Conservation (phyloP, 2,113 vertebrate species). For the Picathartes gymnocephalus region DNA sequence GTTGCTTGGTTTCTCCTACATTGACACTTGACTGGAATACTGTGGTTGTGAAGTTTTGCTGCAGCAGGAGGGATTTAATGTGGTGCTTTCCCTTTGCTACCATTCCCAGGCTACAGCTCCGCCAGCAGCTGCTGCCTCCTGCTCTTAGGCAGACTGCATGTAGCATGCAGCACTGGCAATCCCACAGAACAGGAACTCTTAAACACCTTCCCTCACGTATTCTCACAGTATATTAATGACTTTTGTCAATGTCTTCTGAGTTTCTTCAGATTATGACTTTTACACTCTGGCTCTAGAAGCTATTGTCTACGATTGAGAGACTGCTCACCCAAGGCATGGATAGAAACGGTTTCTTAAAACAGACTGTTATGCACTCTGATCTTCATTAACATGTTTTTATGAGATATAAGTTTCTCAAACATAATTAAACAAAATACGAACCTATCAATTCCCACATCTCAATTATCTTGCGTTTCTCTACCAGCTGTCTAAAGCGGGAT, state of each 20-base stretch:
- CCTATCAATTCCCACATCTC: background rate
- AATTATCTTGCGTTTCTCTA: background rate
- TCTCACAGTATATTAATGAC: background rate
- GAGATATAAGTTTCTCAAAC: background rate
- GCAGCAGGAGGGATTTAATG: background rate
- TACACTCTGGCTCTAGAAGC: background rate
- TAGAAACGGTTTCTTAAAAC: background rate
- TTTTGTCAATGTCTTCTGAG: background rate
- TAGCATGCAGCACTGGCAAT: background rate
- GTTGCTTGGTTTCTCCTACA: background rate
- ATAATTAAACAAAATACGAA: background rate
- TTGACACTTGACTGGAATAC: background rate
- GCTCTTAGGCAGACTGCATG: background rate
- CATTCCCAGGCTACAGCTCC: fast-evolving
- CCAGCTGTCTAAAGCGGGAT: background rate
- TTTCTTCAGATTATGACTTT: background rate
- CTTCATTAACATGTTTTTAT: background rate
- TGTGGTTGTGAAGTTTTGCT: background rate
- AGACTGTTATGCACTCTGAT: background rate
- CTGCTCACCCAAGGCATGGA: background rate
- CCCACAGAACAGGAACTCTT: background rate
- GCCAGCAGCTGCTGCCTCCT: background rate
- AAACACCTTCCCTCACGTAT: background rate
- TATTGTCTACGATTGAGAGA: background rate
- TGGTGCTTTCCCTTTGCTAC: background rate